phyloP scores from a whole-genome alignment of 2,113 vertebrate genomes.

The Stigmatopora nigra region DNA sequence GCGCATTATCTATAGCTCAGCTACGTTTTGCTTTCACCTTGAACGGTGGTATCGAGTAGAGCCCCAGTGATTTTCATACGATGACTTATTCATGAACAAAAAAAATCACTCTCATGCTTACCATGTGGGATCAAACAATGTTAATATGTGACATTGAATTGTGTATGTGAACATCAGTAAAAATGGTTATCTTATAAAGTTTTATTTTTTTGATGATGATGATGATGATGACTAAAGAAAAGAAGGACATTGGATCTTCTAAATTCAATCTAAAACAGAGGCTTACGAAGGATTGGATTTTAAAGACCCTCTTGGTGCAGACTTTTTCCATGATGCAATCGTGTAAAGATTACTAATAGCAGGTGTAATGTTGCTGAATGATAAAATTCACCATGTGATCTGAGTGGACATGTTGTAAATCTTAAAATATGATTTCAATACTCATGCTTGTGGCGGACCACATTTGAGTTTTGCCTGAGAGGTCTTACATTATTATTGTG shows the following conservation, averaged over 20 bases:
- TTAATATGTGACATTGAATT: not conserved
- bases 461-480: too few species aligned
- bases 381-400: too few species aligned
- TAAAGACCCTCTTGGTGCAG: not conserved
- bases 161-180: constrained; percentile 1
- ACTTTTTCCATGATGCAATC: not conserved
- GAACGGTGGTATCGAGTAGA: not conserved
- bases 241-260: not conserved
- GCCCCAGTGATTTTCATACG: not conserved
- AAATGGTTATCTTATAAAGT: not conserved
- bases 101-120: not conserved
- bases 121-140: not conserved
- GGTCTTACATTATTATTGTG: too few species aligned
- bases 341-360: not conserved
- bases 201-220: not conserved
- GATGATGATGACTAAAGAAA: not conserved
- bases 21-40: constrained; percentile 53
- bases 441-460: too few species aligned
- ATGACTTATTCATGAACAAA: not conserved
- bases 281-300: not conserved
- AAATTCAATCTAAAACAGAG: not conserved
- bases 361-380: too few species aligned
- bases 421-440: not conserved
- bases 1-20: constrained; percentile 43
- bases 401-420: not conserved